Percentiles rank a stretch among this genome's conserved stretches.
phyloP scores from a whole-genome alignment of 2,113 vertebrate species.

The Sinocyclocheilus grahami region DNA sequence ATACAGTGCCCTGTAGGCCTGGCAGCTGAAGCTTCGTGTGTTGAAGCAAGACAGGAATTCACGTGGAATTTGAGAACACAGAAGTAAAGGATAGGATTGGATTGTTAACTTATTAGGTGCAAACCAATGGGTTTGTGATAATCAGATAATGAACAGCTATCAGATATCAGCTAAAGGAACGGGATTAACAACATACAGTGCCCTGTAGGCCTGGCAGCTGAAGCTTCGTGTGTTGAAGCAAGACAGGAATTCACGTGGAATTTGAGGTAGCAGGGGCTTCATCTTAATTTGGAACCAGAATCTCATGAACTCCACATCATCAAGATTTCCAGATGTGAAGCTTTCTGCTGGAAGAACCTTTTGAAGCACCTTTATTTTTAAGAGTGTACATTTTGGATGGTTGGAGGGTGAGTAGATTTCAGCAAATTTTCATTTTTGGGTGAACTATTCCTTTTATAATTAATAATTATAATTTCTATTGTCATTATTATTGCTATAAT shows the following conservation, averaged over 20 bases:
- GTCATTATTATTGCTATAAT: not conserved
- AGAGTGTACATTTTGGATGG: too few species aligned
- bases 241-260: slow-evolving; percentile 38
- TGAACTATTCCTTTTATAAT: too few species aligned
- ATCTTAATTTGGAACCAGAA: slow-evolving; percentile 55
- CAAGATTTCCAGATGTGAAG: slow-evolving; percentile 40
- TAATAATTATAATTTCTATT: not conserved
- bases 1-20: too few species aligned
- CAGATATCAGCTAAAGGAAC: not conserved
- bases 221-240: slow-evolving; percentile 49
- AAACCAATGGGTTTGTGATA: not conserved
- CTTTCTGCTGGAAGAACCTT: slow-evolving; percentile 14
- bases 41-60: too few species aligned
- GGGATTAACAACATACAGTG: slow-evolving; percentile 52
- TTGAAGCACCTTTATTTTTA: too few species aligned
- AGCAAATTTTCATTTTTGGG: too few species aligned
- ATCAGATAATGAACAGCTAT: not conserved
- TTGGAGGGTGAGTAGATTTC: too few species aligned
- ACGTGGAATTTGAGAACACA: too few species aligned
- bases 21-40: too few species aligned
- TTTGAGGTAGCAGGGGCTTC: slow-evolving; percentile 27
- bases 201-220: slow-evolving; percentile 50
- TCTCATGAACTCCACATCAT: slow-evolving; percentile 34
- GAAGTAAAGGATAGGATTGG: too few species aligned
- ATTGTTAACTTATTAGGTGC: not conserved